Evolutionary conservation across 2,888 invertebrate species (phyloP).

Genomic region (Cerceris rybyensis): DNA sequence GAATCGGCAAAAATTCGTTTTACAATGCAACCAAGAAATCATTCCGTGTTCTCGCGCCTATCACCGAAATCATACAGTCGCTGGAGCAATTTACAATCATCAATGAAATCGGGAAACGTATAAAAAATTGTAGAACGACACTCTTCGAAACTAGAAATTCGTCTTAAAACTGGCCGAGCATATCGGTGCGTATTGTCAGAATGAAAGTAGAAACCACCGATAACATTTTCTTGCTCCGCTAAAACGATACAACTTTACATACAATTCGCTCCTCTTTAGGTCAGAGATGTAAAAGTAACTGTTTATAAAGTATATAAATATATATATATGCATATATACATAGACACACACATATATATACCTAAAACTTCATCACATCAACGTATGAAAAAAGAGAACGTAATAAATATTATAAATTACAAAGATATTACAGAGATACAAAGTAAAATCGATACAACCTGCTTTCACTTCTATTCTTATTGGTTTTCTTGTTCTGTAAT

Average conservation of each 20-base stretch:
- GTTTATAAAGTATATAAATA: slow-evolving; percentile 34
- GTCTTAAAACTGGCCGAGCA: background rate
- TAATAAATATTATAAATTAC: slow-evolving; percentile 74
- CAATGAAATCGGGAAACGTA: no score
- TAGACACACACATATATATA: slow-evolving; percentile 39
- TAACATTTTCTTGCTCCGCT: no score
- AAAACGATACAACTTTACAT: background rate
- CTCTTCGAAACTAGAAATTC: background rate
- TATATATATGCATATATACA: background rate
- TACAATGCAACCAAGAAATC: no score
- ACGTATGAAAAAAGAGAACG: slow-evolving; percentile 72
- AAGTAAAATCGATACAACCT: slow-evolving; percentile 65
- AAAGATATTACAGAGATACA: slow-evolving; percentile 55
- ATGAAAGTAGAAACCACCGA: background rate
- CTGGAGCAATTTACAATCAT: no score
- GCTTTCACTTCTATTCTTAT: slow-evolving; percentile 56
- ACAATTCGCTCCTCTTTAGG: background rate
- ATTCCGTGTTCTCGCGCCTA: no score
- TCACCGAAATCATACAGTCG: no score
- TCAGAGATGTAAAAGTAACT: slow-evolving; percentile 12
- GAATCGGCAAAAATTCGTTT: no score
- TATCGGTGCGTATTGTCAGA: background rate
- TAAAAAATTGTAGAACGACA: background rate
- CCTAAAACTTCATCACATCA: slow-evolving; percentile 68
- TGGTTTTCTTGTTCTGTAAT: background rate